Conservation (phyloP, 1,140 invertebrate genomes). For the Drosophila parvula region DNA sequence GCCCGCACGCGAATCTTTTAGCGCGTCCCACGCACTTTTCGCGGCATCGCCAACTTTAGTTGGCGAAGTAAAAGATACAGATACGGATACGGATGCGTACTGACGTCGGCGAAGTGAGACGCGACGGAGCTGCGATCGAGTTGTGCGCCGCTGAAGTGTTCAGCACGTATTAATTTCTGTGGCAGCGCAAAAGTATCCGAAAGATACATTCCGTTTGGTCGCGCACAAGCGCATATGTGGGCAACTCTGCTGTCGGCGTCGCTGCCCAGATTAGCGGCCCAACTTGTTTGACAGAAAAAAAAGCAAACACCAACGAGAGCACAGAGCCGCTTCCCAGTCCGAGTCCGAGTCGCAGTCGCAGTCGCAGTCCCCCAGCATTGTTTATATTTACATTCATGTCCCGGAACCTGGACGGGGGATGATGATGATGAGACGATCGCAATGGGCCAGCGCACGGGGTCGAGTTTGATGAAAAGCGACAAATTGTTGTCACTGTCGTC, state of each 20-base stretch:
- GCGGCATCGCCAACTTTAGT: slow-evolving; percentile 44
- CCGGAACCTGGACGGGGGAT: slow-evolving; percentile 10
- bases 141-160: slow-evolving; percentile 76
- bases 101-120: slow-evolving; percentile 12
- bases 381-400: slow-evolving; percentile 66
- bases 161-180: slow-evolving; percentile 80
- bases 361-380: slow-evolving; percentile 26
- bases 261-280: slow-evolving; percentile 60
- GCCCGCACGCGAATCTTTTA: slow-evolving; percentile 49
- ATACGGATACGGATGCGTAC: slow-evolving; percentile 11
- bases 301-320: slow-evolving; percentile 46
- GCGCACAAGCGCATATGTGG: slow-evolving; percentile 70
- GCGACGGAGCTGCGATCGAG: slow-evolving; percentile 51
- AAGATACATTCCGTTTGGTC: slow-evolving; percentile 73
- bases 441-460: slow-evolving; percentile 32
- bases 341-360: slow-evolving; percentile 1
- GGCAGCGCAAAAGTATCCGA: slow-evolving; percentile 71
- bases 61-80: slow-evolving; percentile 21
- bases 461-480: slow-evolving; percentile 59
- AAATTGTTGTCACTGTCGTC: slow-evolving; percentile 66
- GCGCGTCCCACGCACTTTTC: slow-evolving; percentile 47
- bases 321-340: slow-evolving; percentile 32
- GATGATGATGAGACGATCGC: slow-evolving; percentile 13
- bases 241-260: slow-evolving; percentile 58
- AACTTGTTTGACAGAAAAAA: slow-evolving; percentile 71